These are phyloP conservation scores for Tychaedon coryphoeus DNA, from an alignment of 2,113 vertebrate genomes.

Conservation along the genomic window DNA sequence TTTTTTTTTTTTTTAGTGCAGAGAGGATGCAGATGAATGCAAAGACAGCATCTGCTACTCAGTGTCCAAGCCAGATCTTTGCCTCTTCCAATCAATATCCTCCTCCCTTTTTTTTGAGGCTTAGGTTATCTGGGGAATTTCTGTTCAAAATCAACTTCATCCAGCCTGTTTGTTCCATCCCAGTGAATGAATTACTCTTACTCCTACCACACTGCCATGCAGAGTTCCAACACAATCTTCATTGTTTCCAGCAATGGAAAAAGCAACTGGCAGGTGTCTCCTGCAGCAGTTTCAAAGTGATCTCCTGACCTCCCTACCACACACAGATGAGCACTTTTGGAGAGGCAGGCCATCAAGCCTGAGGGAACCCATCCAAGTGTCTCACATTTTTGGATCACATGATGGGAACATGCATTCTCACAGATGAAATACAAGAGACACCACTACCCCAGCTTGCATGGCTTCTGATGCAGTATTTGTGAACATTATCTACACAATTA, in stretches of 20 bases:
- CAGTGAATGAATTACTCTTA: neutral
- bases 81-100: neutral
- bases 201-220: neutral
- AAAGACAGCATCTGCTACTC: neutral
- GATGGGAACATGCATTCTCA: neutral
- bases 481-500: neutral
- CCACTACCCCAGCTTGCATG: neutral
- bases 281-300: neutral
- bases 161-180: neutral
- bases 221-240: neutral
- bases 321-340: neutral
- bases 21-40: neutral
- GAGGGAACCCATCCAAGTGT: neutral
- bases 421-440: accelerated
- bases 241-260: neutral
- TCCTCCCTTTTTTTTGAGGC: neutral
- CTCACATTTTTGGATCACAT: neutral
- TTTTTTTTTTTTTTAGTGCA: neutral
- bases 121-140: neutral
- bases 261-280: neutral
- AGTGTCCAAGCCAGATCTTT: neutral
- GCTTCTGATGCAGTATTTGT: neutral
- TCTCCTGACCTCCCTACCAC: neutral
- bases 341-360: neutral
- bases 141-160: neutral